phyloP scores from a whole-genome alignment of 2,113 vertebrate genomes.

The Columba livia region DNA sequence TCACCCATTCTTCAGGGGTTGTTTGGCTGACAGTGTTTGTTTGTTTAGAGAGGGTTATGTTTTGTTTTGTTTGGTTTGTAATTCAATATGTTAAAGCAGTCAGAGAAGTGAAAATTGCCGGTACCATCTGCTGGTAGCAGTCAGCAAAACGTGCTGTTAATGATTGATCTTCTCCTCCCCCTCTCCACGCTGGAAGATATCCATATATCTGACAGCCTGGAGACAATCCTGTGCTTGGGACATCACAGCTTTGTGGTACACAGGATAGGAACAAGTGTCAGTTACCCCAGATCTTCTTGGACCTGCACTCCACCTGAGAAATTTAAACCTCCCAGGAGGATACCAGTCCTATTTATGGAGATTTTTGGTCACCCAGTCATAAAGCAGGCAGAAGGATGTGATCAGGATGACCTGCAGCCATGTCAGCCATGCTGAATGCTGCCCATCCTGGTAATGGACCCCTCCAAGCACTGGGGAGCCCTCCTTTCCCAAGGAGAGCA shows the following conservation, averaged over 20 bases:
- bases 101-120: slow-evolving; percentile 20
- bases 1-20: neutral
- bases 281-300: neutral
- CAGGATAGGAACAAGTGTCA: neutral
- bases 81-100: slow-evolving; percentile 47
- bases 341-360: too few relatives aligned
- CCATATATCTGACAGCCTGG: neutral
- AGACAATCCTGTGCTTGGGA: neutral
- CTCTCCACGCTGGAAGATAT: fast-evolving
- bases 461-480: neutral
- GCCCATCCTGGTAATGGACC: neutral
- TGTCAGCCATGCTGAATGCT: neutral
- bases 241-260: neutral
- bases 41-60: slow-evolving; percentile 37
- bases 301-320: neutral
- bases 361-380: neutral
- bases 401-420: neutral
- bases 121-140: slow-evolving; percentile 53
- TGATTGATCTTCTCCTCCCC: slow-evolving; percentile 31
- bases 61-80: slow-evolving; percentile 37
- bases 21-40: slow-evolving; percentile 9
- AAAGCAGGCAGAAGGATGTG: neutral
- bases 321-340: neutral
- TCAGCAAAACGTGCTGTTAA: neutral
- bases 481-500: fast-evolving